These are phyloP conservation scores for Staurois parvus DNA, from an alignment of 2,797 vertebrate genomes.

Conservation along the genomic window DNA sequence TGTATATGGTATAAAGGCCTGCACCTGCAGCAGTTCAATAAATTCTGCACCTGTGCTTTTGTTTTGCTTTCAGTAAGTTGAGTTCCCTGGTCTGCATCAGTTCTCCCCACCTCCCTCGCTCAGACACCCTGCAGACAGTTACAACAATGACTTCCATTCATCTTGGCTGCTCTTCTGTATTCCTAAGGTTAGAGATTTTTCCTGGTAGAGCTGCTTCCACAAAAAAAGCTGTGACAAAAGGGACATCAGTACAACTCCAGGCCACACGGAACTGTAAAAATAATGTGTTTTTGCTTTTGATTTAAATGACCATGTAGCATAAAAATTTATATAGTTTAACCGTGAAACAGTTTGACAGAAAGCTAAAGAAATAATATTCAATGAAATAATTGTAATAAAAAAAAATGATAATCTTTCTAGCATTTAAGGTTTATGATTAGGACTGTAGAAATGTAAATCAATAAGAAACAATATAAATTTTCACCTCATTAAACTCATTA, in stretches of 20 bases:
- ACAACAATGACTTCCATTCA: slow-evolving; percentile 62
- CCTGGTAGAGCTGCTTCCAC: slow-evolving; percentile 59
- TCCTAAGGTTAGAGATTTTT: slow-evolving; percentile 56
- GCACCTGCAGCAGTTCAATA: slow-evolving; percentile 65
- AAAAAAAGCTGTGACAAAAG: slow-evolving; percentile 44
- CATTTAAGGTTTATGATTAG: too few relatives aligned
- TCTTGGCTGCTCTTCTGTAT: slow-evolving; percentile 64
- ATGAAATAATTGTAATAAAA: too few relatives aligned
- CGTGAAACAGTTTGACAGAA: too few relatives aligned
- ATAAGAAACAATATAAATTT: too few relatives aligned
- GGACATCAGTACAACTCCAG: slow-evolving; percentile 17
- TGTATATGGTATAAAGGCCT: slow-evolving; percentile 63
- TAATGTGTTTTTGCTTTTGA: neutral
- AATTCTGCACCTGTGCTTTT: slow-evolving; percentile 77
- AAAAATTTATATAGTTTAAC: too few relatives aligned
- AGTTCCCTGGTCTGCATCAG: slow-evolving; percentile 70
- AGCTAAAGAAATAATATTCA: too few relatives aligned
- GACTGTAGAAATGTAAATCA: too few relatives aligned
- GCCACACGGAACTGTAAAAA: slow-evolving; percentile 21
- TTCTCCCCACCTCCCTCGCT: slow-evolving; percentile 70
- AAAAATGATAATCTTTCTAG: too few relatives aligned
- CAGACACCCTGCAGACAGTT: slow-evolving; percentile 64
- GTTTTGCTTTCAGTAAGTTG: slow-evolving; percentile 73
- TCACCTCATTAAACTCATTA: too few relatives aligned
- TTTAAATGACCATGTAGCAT: neutral